Evolutionary conservation across 2,113 vertebrate species (phyloP).

Genomic region (Cyanoramphus novaezelandiae): DNA sequence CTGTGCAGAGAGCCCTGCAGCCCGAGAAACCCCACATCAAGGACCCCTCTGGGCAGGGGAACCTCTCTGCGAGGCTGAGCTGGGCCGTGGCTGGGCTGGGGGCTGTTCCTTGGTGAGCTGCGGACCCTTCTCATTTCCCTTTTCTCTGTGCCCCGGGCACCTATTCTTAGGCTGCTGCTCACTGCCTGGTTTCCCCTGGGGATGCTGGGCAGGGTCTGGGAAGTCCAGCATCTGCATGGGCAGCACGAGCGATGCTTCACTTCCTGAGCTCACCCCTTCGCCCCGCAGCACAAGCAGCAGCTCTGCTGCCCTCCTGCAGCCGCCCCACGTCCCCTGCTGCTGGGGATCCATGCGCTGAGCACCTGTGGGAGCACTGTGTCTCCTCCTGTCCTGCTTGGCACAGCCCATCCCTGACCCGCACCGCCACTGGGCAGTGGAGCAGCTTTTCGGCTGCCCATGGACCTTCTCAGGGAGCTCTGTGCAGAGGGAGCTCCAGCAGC

Average conservation of each 20-base stretch:
- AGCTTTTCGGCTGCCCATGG: not conserved
- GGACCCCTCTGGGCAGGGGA: not conserved
- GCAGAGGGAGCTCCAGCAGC: not conserved
- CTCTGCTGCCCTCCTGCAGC: not conserved
- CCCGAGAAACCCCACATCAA: not conserved
- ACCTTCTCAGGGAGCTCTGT: not conserved
- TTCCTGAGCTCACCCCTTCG: not conserved
- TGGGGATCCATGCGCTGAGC: not conserved
- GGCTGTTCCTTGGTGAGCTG: constrained; percentile 29
- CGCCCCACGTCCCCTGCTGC: accelerated
- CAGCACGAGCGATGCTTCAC: not conserved
- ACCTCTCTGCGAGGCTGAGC: accelerated
- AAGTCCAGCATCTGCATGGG: constrained; percentile 28
- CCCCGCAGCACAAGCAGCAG: not conserved
- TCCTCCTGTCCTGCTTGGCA: not conserved
- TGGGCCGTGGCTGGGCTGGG: not conserved
- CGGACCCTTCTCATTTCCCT: constrained; percentile 42
- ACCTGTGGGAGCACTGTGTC: not conserved
- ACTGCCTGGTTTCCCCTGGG: constrained; percentile 16
- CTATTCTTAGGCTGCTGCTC: constrained; percentile 36
- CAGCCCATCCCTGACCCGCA: not conserved
- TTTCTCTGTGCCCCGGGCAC: constrained; percentile 30
- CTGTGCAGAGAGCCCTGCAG: not conserved
- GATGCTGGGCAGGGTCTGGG: constrained; percentile 55
- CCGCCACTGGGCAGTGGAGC: not conserved